A percentile compares a stretch with the other conserved stretches of the same genome.
These are phyloP conservation scores for Agonopterix subpropinquella DNA, from an alignment of 2,888 invertebrate species.

Conservation along the genomic window DNA sequence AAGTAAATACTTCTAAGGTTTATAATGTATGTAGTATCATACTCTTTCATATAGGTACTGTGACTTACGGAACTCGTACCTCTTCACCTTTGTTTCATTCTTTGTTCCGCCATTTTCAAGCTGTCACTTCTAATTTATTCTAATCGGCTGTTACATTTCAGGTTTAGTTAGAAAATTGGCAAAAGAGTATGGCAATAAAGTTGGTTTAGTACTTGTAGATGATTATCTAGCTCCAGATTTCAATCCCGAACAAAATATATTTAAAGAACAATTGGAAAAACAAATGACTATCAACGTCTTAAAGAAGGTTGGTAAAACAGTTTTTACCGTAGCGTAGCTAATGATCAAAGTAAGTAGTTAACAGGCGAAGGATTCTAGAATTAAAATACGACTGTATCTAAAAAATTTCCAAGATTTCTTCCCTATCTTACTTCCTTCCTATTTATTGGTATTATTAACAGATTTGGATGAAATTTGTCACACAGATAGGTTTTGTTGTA, in stretches of 20 bases:
- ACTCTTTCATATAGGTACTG: too few species aligned
- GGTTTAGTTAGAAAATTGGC: conserved; percentile 83
- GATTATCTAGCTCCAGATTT: conserved; percentile 67
- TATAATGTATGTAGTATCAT: too few species aligned
- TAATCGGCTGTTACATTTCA: conserved; percentile 10
- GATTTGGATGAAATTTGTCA: too few species aligned
- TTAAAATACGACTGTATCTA: neutral
- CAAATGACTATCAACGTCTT: conserved; percentile 81
- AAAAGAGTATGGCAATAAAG: conserved; percentile 68
- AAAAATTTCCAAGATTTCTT: neutral
- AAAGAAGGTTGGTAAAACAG: conserved; percentile 26
- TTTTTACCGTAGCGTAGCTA: neutral
- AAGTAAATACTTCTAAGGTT: too few species aligned
- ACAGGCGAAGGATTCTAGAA: neutral
- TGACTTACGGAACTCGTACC: too few species aligned
- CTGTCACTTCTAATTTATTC: neutral
- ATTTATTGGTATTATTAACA: too few species aligned
- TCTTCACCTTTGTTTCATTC: too few species aligned
- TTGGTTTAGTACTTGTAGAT: conserved; percentile 63
- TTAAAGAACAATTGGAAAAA: conserved; percentile 67
- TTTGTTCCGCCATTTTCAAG: neutral
- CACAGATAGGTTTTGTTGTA: too few species aligned
- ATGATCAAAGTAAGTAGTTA: too few species aligned
- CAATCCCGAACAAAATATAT: conserved; percentile 56
- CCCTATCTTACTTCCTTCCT: too few species aligned